phyloP scores from a whole-genome alignment of 2,797 vertebrate genomes.

The Bradypodion ventrale region DNA sequence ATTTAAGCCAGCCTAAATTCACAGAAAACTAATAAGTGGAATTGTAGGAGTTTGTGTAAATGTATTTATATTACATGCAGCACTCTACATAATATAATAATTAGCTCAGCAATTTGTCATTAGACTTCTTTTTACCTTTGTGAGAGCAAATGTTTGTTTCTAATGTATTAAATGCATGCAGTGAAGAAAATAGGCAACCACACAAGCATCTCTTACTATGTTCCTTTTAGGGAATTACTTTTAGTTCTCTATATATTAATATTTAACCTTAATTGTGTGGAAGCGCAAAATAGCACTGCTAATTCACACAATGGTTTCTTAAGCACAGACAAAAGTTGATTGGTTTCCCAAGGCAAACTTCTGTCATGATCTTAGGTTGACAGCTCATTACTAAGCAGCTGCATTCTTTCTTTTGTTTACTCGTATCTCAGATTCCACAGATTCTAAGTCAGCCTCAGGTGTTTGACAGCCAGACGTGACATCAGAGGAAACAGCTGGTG shows the following conservation, averaged over 20 bases:
- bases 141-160: slow-evolving; percentile 9
- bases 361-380: too few relatives aligned
- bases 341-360: background rate
- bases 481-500: too few relatives aligned
- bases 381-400: too few relatives aligned
- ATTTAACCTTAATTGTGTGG: background rate
- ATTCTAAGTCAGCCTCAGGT: too few relatives aligned
- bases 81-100: slow-evolving; percentile 28
- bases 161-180: background rate
- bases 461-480: too few relatives aligned
- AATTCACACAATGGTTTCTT: background rate
- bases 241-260: slow-evolving; percentile 27
- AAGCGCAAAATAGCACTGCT: background rate
- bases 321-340: background rate
- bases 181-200: background rate
- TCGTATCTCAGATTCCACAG: too few relatives aligned
- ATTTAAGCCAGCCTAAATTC: background rate
- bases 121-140: background rate
- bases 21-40: slow-evolving; percentile 30
- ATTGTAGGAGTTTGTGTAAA: slow-evolving; percentile 2
- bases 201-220: background rate
- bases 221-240: slow-evolving; percentile 5
- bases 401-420: too few relatives aligned
- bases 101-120: background rate
- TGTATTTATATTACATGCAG: slow-evolving; percentile 27